These are phyloP conservation scores for Larimichthys polyactis DNA, from an alignment of 2,113 vertebrate genomes.

Conservation along the genomic window DNA sequence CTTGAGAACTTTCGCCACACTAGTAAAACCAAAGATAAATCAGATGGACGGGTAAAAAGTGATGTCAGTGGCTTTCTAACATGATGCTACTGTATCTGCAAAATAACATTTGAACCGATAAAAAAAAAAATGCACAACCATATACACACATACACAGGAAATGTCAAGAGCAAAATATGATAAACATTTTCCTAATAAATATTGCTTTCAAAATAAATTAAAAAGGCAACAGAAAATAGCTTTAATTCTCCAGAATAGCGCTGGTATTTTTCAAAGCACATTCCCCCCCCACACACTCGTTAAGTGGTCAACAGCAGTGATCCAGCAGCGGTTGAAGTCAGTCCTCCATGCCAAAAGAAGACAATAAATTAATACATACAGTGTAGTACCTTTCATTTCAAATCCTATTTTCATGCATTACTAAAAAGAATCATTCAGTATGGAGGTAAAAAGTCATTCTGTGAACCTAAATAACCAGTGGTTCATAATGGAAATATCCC, in stretches of 20 bases:
- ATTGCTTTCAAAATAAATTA: slow-evolving; percentile 64
- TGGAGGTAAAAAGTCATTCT: slow-evolving; percentile 60
- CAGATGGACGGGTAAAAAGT: slow-evolving; percentile 19
- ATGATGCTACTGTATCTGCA: slow-evolving; percentile 40
- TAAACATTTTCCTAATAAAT: slow-evolving; percentile 54
- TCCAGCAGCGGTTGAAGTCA: slow-evolving; percentile 39
- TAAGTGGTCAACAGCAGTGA: slow-evolving; percentile 11
- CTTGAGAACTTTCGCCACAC: slow-evolving; percentile 12
- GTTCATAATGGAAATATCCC: slow-evolving; percentile 50
- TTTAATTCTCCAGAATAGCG: slow-evolving; percentile 33
- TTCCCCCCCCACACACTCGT: slow-evolving; percentile 27
- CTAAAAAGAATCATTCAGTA: slow-evolving; percentile 51
- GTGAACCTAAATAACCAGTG: slow-evolving; percentile 50
- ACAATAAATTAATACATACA: slow-evolving; percentile 51
- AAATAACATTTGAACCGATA: slow-evolving; percentile 23
- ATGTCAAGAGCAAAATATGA: slow-evolving; percentile 35
- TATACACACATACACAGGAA: slow-evolving; percentile 7
- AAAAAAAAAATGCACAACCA: slow-evolving; percentile 6
- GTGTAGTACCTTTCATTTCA: slow-evolving; percentile 53
- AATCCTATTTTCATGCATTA: slow-evolving; percentile 76
- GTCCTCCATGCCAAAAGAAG: slow-evolving; percentile 64
- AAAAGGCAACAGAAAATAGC: slow-evolving; percentile 52
- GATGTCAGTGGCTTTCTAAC: slow-evolving; percentile 28
- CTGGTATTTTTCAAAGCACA: slow-evolving; percentile 22
- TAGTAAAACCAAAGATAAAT: slow-evolving; percentile 14